phyloP scores from a whole-genome alignment of 2,113 vertebrate genomes.

The Todiramphus chloris region DNA sequence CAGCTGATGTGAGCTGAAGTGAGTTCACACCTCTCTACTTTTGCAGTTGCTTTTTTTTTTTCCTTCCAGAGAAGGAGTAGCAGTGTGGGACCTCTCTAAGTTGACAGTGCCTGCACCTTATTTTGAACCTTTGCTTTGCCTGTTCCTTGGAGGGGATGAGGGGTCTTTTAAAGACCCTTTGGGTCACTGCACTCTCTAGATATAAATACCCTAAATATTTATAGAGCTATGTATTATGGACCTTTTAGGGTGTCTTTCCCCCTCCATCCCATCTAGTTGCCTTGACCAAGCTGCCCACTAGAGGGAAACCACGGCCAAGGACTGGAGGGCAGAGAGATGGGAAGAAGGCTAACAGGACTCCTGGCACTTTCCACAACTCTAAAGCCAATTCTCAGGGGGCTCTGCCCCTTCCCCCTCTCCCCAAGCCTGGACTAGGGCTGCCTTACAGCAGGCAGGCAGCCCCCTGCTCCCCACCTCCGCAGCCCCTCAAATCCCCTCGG shows the following conservation, averaged over 20 bases:
- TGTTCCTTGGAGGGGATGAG: background rate
- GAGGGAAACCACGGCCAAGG: slow-evolving; percentile 52
- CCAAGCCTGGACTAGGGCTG: background rate
- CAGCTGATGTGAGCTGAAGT: background rate
- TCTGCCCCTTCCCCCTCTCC: background rate
- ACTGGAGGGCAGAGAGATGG: background rate
- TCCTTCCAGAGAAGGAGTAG: background rate
- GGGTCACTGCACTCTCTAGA: background rate
- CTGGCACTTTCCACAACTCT: background rate
- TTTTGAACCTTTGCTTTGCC: background rate
- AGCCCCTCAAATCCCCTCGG: background rate
- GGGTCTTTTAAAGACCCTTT: background rate
- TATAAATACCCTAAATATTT: background rate
- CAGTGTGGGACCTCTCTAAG: background rate
- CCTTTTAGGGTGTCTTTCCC: background rate
- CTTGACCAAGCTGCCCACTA: slow-evolving; percentile 47
- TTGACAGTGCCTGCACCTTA: background rate
- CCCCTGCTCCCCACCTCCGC: background rate
- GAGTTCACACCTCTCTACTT: background rate
- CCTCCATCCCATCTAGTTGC: background rate
- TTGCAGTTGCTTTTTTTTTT: background rate
- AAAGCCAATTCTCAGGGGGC: background rate
- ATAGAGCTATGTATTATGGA: background rate
- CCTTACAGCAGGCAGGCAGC: background rate
- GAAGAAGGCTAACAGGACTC: background rate